Evolutionary conservation across 2,888 invertebrate genomes (phyloP).

Genomic region (Escarpia spicata): DNA sequence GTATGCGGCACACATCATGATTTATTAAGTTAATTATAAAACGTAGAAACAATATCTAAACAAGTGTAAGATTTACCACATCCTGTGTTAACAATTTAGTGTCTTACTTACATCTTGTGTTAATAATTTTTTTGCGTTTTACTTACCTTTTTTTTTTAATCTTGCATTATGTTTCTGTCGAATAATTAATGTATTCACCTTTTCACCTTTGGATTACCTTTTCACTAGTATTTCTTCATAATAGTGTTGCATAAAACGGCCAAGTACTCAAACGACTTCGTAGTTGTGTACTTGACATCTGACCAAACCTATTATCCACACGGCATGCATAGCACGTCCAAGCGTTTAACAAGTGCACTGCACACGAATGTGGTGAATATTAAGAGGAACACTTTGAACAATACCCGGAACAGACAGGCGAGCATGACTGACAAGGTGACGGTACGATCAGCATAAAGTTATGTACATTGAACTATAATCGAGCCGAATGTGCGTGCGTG

Average conservation of each 20-base stretch:
- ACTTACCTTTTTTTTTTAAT: too few relatives aligned
- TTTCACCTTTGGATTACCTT: not conserved
- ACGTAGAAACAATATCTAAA: too few relatives aligned
- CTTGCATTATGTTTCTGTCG: not conserved
- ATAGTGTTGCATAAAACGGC: not conserved
- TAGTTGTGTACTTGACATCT: not conserved
- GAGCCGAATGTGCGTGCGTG: not conserved
- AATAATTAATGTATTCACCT: not conserved
- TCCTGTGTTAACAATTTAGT: too few relatives aligned
- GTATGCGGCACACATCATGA: not conserved
- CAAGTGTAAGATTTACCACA: too few relatives aligned
- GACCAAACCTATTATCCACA: not conserved
- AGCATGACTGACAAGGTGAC: not conserved
- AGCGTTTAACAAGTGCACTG: not conserved
- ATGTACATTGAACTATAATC: not conserved
- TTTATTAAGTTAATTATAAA: not conserved
- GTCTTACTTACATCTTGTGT: too few relatives aligned
- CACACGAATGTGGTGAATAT: not conserved
- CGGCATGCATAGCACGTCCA: not conserved
- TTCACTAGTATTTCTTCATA: not conserved
- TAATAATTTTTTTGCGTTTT: too few relatives aligned
- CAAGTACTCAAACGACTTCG: not conserved
- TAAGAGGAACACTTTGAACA: not conserved
- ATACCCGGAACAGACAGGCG: too few relatives aligned
- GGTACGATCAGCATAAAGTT: not conserved